Percentiles rank a stretch among this genome's conserved stretches.
Conservation (phyloP, 2,888 invertebrate species). For the Phaonia tiefii region DNA sequence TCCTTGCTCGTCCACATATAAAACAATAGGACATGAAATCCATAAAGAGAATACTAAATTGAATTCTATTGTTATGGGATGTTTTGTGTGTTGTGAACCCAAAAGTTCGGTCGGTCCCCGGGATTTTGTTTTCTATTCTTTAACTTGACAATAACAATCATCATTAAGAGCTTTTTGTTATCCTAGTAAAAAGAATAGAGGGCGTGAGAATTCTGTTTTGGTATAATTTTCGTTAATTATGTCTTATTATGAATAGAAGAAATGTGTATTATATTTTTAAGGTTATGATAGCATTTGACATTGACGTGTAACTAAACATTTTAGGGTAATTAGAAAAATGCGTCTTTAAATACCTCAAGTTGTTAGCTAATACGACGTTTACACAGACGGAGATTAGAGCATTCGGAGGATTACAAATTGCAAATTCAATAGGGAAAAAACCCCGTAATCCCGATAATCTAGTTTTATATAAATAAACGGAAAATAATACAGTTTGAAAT, state of each 20-base stretch:
- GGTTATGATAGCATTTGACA: no score
- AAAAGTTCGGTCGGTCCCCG: constrained; percentile 5
- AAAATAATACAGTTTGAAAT: no score
- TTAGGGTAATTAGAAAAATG: no score
- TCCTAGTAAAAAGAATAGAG: neutral
- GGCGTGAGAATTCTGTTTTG: constrained; percentile 1
- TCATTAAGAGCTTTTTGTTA: constrained; percentile 33
- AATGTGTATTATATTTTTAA: no score
- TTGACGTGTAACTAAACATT: no score
- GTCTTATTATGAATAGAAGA: neutral
- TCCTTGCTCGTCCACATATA: neutral
- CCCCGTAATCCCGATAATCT: no score
- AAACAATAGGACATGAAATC: constrained; percentile 43
- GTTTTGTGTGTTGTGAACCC: neutral
- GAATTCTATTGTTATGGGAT: constrained; percentile 52
- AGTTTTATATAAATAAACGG: no score
- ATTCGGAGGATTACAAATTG: no score
- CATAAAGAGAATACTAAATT: constrained; percentile 66
- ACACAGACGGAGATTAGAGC: no score
- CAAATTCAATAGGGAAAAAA: no score
- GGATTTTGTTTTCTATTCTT: constrained; percentile 23
- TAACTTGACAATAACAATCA: neutral
- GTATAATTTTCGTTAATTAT: constrained; percentile 10
- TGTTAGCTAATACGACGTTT: no score
- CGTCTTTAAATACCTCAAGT: no score